phyloP scores from a whole-genome alignment of 2,797 vertebrate genomes.

The Salmo trutta region DNA sequence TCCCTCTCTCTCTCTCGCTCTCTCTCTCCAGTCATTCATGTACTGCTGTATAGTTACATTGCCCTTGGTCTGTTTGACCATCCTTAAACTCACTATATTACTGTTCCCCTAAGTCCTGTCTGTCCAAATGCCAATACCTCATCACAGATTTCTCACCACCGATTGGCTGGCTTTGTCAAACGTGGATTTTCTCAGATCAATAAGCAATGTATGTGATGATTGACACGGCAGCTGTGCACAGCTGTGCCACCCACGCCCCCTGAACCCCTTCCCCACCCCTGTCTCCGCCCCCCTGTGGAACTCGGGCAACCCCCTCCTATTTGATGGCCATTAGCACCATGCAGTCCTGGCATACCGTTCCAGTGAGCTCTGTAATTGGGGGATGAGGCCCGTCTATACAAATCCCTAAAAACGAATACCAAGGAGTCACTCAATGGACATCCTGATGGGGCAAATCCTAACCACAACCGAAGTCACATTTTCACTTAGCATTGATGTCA shows the following conservation, averaged over 20 bases:
- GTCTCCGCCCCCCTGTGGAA: neutral
- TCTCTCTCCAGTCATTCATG: neutral
- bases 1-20: too few relatives aligned
- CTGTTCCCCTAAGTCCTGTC: neutral
- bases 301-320: neutral
- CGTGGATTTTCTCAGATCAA: neutral
- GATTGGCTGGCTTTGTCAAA: neutral
- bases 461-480: too few relatives aligned
- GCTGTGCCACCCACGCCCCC: neutral
- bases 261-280: neutral
- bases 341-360: slow-evolving; percentile 8
- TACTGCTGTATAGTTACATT: neutral
- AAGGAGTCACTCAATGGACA: neutral
- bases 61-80: neutral
- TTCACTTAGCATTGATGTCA: too few relatives aligned
- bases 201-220: neutral
- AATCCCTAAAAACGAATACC: neutral
- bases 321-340: neutral
- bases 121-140: neutral
- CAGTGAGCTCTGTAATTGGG: slow-evolving; percentile 6
- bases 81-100: neutral
- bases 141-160: neutral
- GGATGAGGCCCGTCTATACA: neutral
- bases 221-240: neutral
- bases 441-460: neutral